Conservation (phyloP, 1,140 invertebrate genomes). For the Caerostris darwini region DNA sequence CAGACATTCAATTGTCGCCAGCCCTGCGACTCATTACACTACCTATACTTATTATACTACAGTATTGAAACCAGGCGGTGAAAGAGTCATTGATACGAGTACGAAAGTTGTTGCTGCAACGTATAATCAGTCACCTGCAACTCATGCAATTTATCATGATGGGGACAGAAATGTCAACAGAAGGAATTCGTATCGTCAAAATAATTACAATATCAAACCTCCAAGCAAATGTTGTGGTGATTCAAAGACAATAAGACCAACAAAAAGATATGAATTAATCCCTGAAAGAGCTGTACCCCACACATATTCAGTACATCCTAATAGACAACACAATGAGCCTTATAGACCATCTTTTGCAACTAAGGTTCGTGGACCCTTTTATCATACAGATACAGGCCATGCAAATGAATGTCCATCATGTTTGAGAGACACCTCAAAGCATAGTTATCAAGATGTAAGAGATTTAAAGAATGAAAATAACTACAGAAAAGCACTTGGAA, state of each 20-base stretch:
- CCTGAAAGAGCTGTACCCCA: slow-evolving; percentile 5
- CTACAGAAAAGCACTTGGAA: background rate
- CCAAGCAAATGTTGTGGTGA: slow-evolving; percentile 23
- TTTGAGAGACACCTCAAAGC: background rate
- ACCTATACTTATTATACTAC: slow-evolving; percentile 69
- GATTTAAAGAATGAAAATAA: background rate
- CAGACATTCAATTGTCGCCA: slow-evolving; percentile 6
- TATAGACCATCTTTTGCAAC: slow-evolving; percentile 48
- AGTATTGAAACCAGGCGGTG: slow-evolving; percentile 55
- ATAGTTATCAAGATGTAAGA: background rate
- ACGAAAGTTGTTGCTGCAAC: slow-evolving; percentile 51
- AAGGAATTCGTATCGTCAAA: background rate
- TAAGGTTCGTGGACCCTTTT: slow-evolving; percentile 20
- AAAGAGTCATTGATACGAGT: slow-evolving; percentile 42
- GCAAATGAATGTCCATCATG: slow-evolving; percentile 3
- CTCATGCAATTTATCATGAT: background rate
- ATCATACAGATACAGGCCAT: background rate
- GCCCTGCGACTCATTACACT: slow-evolving; percentile 47
- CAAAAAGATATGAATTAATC: slow-evolving; percentile 42
- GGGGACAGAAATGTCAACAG: background rate
- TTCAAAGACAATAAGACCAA: slow-evolving; percentile 19
- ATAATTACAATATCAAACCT: background rate
- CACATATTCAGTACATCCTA: background rate
- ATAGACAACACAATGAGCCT: background rate
- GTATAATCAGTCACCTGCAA: background rate